phyloP scores from a whole-genome alignment of 2,113 vertebrate species.

The Perognathus longimembris region DNA sequence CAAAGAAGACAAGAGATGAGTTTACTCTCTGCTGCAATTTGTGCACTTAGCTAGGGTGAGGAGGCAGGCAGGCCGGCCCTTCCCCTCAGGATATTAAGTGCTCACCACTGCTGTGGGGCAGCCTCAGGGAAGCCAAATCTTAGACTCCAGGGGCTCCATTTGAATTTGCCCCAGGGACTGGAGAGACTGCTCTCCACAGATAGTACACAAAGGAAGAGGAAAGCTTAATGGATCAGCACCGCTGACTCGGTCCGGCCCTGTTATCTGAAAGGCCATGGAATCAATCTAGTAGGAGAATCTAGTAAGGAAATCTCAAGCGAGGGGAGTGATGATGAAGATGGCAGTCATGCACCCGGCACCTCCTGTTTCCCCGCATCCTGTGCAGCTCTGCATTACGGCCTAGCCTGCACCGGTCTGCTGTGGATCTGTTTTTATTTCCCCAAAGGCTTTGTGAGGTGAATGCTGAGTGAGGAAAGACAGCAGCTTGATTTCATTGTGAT shows the following conservation, averaged over 20 bases:
- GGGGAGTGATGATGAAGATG: background rate
- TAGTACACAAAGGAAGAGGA: background rate
- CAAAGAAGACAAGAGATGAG: constrained; percentile 57
- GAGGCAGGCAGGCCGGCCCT: background rate
- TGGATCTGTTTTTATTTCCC: background rate
- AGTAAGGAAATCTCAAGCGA: background rate
- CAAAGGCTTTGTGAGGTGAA: background rate
- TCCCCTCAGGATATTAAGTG: background rate
- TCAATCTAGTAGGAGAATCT: background rate
- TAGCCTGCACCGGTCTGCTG: background rate
- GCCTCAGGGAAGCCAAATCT: background rate
- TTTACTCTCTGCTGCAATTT: constrained; percentile 11
- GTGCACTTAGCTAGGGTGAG: background rate
- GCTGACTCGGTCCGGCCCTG: background rate
- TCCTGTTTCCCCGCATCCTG: background rate
- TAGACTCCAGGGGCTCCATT: no score
- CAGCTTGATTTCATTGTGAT: background rate
- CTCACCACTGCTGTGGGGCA: background rate
- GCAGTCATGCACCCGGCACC: background rate
- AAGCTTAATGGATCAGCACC: background rate
- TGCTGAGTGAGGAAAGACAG: background rate
- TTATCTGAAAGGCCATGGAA: background rate
- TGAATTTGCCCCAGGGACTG: background rate
- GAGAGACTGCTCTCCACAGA: background rate
- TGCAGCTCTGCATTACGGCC: background rate